Percentiles rank a stretch among this genome's conserved stretches.
phyloP scores from a whole-genome alignment of 1,140 invertebrate genomes.

The Wiebesia pumilae region DNA sequence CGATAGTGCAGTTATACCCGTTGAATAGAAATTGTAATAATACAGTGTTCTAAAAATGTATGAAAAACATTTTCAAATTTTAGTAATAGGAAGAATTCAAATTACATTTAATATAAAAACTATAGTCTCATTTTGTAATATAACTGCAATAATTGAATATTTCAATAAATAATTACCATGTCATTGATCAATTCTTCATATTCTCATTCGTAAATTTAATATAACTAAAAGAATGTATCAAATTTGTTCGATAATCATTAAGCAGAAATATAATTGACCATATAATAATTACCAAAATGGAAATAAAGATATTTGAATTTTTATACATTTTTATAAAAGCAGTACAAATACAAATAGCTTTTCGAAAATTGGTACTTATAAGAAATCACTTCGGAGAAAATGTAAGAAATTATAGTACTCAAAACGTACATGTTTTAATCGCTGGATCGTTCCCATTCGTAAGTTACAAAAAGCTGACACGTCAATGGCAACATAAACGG shows the following conservation, averaged over 20 bases:
- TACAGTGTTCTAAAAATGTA: not conserved
- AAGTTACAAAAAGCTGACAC: conserved; percentile 15
- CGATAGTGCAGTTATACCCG: not conserved
- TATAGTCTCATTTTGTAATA: too few relatives aligned
- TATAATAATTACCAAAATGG: too few relatives aligned
- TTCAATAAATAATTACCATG: too few relatives aligned
- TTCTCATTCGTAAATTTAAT: too few relatives aligned
- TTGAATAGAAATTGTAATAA: not conserved
- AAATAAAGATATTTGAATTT: too few relatives aligned
- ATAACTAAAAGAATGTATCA: too few relatives aligned
- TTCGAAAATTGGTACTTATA: not conserved
- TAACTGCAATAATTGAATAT: too few relatives aligned
- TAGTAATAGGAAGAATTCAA: not conserved
- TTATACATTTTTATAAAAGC: not conserved
- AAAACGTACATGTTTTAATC: conserved; percentile 39
- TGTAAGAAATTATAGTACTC: not conserved
- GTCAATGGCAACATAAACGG: not conserved
- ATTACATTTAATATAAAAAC: not conserved
- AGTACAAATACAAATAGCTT: not conserved
- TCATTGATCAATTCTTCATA: too few relatives aligned
- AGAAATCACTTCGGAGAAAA: not conserved
- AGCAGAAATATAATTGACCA: too few relatives aligned
- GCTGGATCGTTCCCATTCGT: conserved; percentile 43
- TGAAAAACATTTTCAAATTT: not conserved
- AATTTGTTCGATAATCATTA: too few relatives aligned